Conservation (phyloP, 2,797 vertebrate species). For the Anableps anableps region DNA sequence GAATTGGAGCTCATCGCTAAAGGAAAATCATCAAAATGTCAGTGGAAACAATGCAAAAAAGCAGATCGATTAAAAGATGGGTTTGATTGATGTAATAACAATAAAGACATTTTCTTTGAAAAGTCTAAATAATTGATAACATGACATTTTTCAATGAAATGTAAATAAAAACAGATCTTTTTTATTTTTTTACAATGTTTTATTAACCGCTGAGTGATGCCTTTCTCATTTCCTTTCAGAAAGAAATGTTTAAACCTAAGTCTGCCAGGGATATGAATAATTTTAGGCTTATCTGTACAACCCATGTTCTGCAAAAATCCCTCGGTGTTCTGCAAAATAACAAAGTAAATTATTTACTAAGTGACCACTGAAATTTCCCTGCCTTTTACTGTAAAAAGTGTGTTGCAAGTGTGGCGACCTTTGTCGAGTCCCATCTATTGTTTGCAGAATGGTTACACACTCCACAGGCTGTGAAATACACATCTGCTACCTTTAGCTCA, state of each 20-base stretch:
- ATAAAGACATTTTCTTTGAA: not conserved
- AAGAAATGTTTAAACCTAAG: not conserved
- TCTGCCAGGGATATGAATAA: not conserved
- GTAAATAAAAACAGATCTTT: not conserved
- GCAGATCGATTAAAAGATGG: not conserved
- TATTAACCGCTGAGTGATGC: not conserved
- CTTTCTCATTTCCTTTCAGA: not conserved
- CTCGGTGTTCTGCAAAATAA: not conserved
- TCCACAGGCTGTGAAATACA: constrained; percentile 82
- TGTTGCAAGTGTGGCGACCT: constrained; percentile 80
- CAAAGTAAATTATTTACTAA: constrained; percentile 48
- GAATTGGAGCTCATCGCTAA: not conserved
- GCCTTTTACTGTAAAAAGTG: constrained; percentile 63
- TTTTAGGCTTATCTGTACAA: not conserved
- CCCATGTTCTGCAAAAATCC: not conserved
- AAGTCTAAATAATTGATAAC: not conserved
- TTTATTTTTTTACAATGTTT: not conserved
- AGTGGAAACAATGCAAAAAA: not conserved
- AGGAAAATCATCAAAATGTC: not conserved
- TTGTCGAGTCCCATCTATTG: constrained; percentile 84
- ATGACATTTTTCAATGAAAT: not conserved
- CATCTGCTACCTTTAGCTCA: constrained; percentile 79
- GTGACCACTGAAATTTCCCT: constrained; percentile 47
- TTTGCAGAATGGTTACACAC: constrained; percentile 83
- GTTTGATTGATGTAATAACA: not conserved